These are phyloP conservation scores for Melanotaenia boesemani DNA, from an alignment of 2,797 vertebrate genomes.

Conservation along the genomic window DNA sequence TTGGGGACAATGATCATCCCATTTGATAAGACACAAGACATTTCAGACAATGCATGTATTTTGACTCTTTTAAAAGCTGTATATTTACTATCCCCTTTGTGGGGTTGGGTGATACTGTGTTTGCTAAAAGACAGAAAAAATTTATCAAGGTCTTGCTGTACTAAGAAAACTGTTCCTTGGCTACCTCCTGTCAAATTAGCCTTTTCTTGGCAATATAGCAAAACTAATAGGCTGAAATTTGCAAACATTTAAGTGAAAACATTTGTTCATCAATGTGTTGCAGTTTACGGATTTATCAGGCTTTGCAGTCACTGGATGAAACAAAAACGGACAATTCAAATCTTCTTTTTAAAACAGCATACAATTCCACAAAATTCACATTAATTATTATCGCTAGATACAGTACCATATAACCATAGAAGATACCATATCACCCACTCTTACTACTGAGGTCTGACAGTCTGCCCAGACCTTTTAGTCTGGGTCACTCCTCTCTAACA, in stretches of 20 bases:
- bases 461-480: conserved; percentile 35
- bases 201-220: conserved; percentile 21
- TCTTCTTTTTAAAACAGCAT: conserved; percentile 8
- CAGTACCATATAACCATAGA: neutral
- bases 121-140: conserved; percentile 10
- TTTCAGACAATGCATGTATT: conserved; percentile 41
- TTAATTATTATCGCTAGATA: conserved; percentile 6
- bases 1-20: conserved; percentile 35
- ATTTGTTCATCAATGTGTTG: conserved; percentile 17
- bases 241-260: conserved; percentile 12
- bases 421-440: conserved; percentile 37
- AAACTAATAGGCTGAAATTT: conserved; percentile 24
- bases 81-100: conserved; percentile 38
- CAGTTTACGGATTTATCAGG: conserved; percentile 33
- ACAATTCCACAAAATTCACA: conserved; percentile 19
- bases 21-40: conserved; percentile 34
- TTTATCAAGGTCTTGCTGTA: conserved; percentile 13
- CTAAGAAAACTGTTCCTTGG: conserved; percentile 15
- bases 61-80: conserved; percentile 35
- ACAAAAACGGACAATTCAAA: conserved; percentile 41
- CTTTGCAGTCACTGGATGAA: conserved; percentile 16
- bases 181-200: conserved; percentile 15
- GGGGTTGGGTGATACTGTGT: conserved; percentile 42
- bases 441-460: conserved; percentile 34
- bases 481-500: conserved; percentile 35